A percentile compares a stretch with the other conserved stretches of the same genome.
Evolutionary conservation across 2,113 vertebrate genomes (phyloP).

Genomic region (Seriola aureovittata): DNA sequence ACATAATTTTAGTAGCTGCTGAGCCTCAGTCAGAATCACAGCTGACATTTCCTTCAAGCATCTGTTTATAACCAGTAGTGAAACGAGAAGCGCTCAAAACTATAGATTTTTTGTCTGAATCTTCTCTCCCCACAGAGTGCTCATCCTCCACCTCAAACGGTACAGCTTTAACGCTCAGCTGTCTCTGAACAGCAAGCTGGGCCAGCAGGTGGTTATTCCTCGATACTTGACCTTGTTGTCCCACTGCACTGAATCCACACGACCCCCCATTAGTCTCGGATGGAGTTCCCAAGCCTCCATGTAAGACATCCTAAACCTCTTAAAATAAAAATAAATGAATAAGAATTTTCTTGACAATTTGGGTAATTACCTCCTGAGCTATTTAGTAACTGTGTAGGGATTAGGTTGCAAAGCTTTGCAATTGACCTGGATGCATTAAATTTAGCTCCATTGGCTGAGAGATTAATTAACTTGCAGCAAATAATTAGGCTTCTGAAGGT

Average conservation of each 20-base stretch:
- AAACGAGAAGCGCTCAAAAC: not conserved
- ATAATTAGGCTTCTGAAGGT: not conserved
- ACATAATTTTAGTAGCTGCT: not conserved
- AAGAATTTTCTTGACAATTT: not conserved
- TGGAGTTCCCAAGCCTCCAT: slow-evolving; percentile 88
- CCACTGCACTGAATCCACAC: slow-evolving; percentile 93
- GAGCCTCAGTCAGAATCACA: not conserved
- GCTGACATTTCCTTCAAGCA: not conserved
- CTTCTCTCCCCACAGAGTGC: slow-evolving; percentile 84
- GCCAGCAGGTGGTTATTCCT: slow-evolving; percentile 97
- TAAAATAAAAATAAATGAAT: not conserved
- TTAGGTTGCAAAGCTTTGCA: not conserved
- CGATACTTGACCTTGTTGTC: slow-evolving; percentile 93
- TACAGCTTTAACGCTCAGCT: slow-evolving; percentile 97
- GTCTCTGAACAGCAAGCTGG: slow-evolving; percentile 96
- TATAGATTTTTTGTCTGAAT: not conserved
- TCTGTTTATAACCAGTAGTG: not conserved
- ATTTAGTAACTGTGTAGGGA: not conserved
- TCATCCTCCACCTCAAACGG: slow-evolving; percentile 98
- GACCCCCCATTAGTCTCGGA: slow-evolving; percentile 88
- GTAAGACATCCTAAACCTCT: slow-evolving; percentile 77
- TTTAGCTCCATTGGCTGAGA: not conserved
- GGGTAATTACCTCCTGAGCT: not conserved
- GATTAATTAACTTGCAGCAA: not conserved
- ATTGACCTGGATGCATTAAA: not conserved